Percentiles rank a stretch among this genome's conserved stretches.
These are phyloP conservation scores for Oostethus manadensis DNA, from an alignment of 2,113 vertebrate genomes.

Conservation along the genomic window DNA sequence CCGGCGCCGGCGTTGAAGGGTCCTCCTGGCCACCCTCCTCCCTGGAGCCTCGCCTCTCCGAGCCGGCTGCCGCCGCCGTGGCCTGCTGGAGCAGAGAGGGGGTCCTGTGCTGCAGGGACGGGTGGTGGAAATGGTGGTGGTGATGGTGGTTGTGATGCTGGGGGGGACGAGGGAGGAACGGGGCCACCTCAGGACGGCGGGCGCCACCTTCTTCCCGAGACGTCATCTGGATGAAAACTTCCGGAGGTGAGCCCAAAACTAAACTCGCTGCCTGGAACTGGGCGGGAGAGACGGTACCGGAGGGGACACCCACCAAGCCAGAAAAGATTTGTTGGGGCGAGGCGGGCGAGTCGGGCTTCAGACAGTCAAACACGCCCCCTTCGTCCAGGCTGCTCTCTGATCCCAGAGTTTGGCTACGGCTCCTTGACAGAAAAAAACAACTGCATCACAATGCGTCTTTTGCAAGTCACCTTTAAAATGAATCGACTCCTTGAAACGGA, in stretches of 20 bases:
- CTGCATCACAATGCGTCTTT: not conserved
- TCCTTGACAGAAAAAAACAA: constrained; percentile 60
- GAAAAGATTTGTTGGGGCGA: constrained; percentile 87
- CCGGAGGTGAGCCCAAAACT: constrained; percentile 83
- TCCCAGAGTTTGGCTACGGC: constrained; percentile 84
- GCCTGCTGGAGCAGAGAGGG: constrained; percentile 84
- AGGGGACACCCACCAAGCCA: constrained; percentile 80
- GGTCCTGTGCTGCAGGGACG: constrained; percentile 78
- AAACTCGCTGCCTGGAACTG: constrained; percentile 85
- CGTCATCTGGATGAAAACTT: constrained; percentile 93
- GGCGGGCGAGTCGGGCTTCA: constrained; percentile 81
- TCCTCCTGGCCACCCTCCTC: constrained; percentile 77
- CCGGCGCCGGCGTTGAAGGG: constrained; percentile 83
- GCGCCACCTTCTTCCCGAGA: constrained; percentile 81
- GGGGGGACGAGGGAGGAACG: constrained; percentile 77
- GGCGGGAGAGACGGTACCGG: constrained; percentile 73
- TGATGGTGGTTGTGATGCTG: constrained; percentile 79
- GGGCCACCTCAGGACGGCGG: constrained; percentile 70
- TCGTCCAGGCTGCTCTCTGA: constrained; percentile 88
- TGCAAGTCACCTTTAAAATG: not conserved
- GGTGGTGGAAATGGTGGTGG: constrained; percentile 79
- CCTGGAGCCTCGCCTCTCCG: constrained; percentile 76
- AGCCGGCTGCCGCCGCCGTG: constrained; percentile 49
- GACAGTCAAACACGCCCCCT: constrained; percentile 86
- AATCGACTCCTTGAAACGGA: no score